A percentile compares a stretch with the other conserved stretches of the same genome.
Conservation (phyloP, 2,113 vertebrate species). For the Ophthalmolycus amberensis region DNA sequence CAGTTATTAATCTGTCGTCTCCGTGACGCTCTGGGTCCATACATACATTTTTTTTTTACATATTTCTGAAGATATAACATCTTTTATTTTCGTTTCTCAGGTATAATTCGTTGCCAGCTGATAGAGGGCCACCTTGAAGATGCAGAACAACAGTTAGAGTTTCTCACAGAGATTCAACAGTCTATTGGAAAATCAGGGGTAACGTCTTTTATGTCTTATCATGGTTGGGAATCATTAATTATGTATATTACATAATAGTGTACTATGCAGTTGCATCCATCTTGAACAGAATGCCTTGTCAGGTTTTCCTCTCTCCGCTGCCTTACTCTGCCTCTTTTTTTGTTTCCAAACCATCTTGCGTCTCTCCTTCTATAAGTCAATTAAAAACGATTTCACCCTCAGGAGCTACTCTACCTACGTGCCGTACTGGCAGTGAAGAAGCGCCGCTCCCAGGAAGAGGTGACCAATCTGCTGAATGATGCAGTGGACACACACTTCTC, state of each 20-base stretch:
- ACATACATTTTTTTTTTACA: background rate
- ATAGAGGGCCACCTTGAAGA: slow-evolving; percentile 91
- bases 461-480: slow-evolving; percentile 90
- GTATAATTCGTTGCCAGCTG: slow-evolving; percentile 93
- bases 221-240: background rate
- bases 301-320: background rate
- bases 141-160: slow-evolving; percentile 95
- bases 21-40: background rate
- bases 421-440: slow-evolving; percentile 91
- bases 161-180: slow-evolving; percentile 93
- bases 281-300: background rate
- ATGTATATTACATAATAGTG: no score
- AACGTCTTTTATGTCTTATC: slow-evolving; percentile 33
- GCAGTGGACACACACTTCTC: slow-evolving; percentile 94
- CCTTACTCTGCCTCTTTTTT: background rate
- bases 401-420: slow-evolving; percentile 92
- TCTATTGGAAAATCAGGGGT: slow-evolving; percentile 95
- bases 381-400: background rate
- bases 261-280: background rate
- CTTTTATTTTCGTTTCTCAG: slow-evolving; percentile 74
- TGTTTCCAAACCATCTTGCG: background rate
- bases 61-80: background rate
- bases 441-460: slow-evolving; percentile 85
- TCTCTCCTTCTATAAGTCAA: background rate
- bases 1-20: background rate